phyloP scores from a whole-genome alignment of 2,888 invertebrate genomes.

The Volucella inanis region DNA sequence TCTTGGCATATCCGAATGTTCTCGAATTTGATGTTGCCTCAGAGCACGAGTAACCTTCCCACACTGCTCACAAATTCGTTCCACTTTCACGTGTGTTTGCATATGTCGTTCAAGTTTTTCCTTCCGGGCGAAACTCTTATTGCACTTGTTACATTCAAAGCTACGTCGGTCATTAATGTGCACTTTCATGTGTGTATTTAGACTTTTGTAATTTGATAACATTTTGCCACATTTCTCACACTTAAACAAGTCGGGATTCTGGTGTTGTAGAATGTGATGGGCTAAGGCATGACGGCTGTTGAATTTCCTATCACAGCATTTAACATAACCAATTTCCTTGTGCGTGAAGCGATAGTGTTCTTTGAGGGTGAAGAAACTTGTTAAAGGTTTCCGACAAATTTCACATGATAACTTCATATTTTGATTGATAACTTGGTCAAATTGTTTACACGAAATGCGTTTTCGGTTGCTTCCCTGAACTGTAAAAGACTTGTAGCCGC shows the following conservation, averaged over 20 bases:
- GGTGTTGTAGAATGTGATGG: constrained; percentile 76
- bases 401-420: constrained; percentile 74
- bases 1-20: constrained; percentile 56
- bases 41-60: constrained; percentile 70
- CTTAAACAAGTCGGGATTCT: constrained; percentile 76
- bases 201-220: constrained; percentile 66
- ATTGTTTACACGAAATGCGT: constrained; percentile 46
- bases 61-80: constrained; percentile 76
- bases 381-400: constrained; percentile 61
- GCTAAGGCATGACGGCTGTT: constrained; percentile 75
- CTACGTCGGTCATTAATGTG: constrained; percentile 36
- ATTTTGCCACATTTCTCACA: constrained; percentile 75
- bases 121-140: constrained; percentile 68
- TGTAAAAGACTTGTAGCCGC: background rate
- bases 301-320: constrained; percentile 76
- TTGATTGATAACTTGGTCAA: constrained; percentile 74
- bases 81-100: constrained; percentile 70
- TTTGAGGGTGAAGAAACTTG: constrained; percentile 70
- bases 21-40: constrained; percentile 20
- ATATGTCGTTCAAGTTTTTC: constrained; percentile 73
- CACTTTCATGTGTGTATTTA: constrained; percentile 72
- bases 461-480: background rate
- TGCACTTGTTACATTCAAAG: constrained; percentile 74
- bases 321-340: constrained; percentile 70
- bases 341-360: constrained; percentile 74